Base-by-base conservation (phyloP, 2,888 invertebrate species). In the Cosmia trapezina region DNA sequence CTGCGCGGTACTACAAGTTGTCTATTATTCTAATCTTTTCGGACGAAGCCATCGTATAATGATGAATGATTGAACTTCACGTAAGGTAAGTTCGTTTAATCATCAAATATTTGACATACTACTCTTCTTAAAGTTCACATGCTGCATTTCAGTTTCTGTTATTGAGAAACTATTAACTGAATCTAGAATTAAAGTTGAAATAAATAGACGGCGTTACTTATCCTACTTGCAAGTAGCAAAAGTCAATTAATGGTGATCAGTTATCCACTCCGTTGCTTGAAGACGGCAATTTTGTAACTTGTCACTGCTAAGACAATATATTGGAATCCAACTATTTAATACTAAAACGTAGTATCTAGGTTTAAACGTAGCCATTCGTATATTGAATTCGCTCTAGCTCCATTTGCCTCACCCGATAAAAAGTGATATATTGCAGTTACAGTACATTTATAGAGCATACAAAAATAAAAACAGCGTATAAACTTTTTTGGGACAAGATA, bases 401-500 rank as follows among this genome's bases (percentile, higher is more conserved):
- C 77, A 81, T 81, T 80, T 77, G 59, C 54, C 56, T 72, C 49
- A 14, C 28, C 54, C 63, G 69, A 78, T 82, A 74, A 81, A 80
- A 70, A 78, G 78, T 82, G 78, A 78, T 82, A 74, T 56, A 81
- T 80, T 56, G 64, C 54, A 81, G 74, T 74, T 60, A 78, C 69
- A 74, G 79, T 37, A 77, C 59, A 81, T 67, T 66, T 64, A 73
- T 53, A 64, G 64, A 65, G 64, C 37, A 53, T 51, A 56, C 59
- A 68, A 60, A 70, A 83, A 81, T 71, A 73, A 72, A 76, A 76
- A 72, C 63, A 73, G n/a, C 22, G 59, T 43, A 79, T 65, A 68
- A 73, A 83, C 49, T 71, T 78, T 80, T 83, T 73, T 62, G 65
- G 66, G 72, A 80, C 78, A 70, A 68, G 80, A 81, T 85, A 86